Percentiles rank a stretch among this genome's conserved stretches.
Conservation (phyloP, 64 coral and sea anemone species). For the Acropora yongei region DNA sequence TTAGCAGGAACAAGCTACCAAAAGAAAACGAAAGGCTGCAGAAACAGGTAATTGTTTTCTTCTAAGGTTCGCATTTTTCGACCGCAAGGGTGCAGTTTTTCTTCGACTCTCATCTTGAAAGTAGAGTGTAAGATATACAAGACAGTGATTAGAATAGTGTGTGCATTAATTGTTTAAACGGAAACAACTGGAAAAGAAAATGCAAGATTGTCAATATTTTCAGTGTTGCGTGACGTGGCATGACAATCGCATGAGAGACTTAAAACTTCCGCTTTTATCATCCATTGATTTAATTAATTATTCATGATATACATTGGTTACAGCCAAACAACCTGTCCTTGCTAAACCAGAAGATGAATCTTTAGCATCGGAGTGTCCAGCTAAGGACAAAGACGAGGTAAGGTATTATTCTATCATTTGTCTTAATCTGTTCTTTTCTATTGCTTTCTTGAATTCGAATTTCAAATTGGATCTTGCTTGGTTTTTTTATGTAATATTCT, state of each 20-base stretch:
- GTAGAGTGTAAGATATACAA: too few species aligned
- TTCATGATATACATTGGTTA: neutral
- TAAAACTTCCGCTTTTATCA: neutral
- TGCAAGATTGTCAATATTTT: neutral
- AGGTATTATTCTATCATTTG: neutral
- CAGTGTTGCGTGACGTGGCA: neutral
- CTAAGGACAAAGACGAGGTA: neutral
- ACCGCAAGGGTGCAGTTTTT: too few species aligned
- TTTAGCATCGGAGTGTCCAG: neutral
- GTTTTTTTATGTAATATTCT: neutral
- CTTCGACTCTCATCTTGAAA: too few species aligned
- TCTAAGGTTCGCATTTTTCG: neutral
- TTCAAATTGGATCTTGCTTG: neutral
- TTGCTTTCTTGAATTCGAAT: neutral
- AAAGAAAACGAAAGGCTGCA: neutral
- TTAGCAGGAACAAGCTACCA: neutral
- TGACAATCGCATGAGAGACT: neutral
- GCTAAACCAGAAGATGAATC: slow-evolving; percentile 26
- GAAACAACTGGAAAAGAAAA: neutral
- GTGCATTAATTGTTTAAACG: too few species aligned
- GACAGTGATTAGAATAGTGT: too few species aligned
- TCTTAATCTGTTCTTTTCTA: neutral
- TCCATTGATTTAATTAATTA: slow-evolving; percentile 9
- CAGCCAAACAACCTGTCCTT: slow-evolving; percentile 12
- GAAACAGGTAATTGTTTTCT: slow-evolving; percentile 2